Evolutionary conservation across 2,888 invertebrate species (phyloP).

Genomic region (Blastobasis adustella): DNA sequence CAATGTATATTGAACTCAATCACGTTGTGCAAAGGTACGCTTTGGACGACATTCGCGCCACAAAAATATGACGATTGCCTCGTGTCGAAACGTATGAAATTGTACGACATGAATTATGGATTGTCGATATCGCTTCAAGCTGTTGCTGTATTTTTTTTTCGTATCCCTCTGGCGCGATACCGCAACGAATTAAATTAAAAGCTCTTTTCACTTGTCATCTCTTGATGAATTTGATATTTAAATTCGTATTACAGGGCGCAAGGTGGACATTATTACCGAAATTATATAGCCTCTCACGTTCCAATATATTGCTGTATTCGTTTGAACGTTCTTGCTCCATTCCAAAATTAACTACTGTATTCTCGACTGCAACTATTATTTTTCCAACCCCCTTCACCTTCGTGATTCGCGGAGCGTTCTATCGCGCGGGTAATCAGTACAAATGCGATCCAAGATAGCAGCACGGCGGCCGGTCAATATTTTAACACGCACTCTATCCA

Average conservation of each 20-base stretch:
- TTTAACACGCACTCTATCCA: constrained; percentile 63
- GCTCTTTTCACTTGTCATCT: constrained; percentile 74
- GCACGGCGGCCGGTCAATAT: constrained; percentile 53
- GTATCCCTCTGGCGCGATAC: constrained; percentile 63
- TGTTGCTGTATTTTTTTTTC: constrained; percentile 72
- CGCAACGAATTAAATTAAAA: constrained; percentile 75
- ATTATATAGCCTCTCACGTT: no score
- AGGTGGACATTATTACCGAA: no score
- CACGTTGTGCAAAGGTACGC: constrained; percentile 35
- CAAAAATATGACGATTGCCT: constrained; percentile 34
- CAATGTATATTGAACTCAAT: constrained; percentile 32
- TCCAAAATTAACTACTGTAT: not conserved
- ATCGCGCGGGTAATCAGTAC: constrained; percentile 55
- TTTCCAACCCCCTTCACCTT: constrained; percentile 20
- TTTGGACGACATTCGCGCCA: constrained; percentile 29
- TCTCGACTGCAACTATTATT: not conserved
- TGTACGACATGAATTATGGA: constrained; percentile 75
- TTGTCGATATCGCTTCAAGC: constrained; percentile 75
- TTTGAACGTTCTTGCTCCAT: no score
- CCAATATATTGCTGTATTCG: no score
- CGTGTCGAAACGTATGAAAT: constrained; percentile 63
- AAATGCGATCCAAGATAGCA: constrained; percentile 60
- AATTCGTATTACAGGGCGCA: not conserved
- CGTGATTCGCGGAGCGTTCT: constrained; percentile 28
- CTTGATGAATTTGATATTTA: constrained; percentile 69